Conservation (phyloP, 2,888 invertebrate species). For the Seladonia tumulorum region DNA sequence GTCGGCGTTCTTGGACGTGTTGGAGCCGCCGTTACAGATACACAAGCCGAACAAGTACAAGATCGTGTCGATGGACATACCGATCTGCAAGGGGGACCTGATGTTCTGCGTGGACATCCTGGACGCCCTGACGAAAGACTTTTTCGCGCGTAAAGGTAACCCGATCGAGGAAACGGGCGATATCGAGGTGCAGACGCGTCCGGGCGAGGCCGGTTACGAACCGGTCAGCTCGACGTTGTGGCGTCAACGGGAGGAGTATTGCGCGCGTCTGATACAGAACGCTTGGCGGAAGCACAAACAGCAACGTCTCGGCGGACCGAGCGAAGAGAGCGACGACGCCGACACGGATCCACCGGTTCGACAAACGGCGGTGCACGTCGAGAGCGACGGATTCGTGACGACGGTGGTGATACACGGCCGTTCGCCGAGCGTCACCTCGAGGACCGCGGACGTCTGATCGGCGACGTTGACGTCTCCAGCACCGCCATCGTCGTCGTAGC, state of each 20-base stretch:
- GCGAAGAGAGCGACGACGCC: slow-evolving; percentile 85
- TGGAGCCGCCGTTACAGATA: slow-evolving; percentile 98
- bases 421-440: slow-evolving; percentile 93
- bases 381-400: slow-evolving; percentile 92
- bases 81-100: slow-evolving; percentile 98
- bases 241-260: slow-evolving; percentile 98
- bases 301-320: slow-evolving; percentile 87
- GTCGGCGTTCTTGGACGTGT: slow-evolving; percentile 97
- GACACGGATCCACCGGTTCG: slow-evolving; percentile 84
- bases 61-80: slow-evolving; percentile 99
- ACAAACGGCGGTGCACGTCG: slow-evolving; percentile 94
- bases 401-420: slow-evolving; percentile 96
- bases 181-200: slow-evolving; percentile 93
- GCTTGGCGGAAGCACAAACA: slow-evolving; percentile 96
- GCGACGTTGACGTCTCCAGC: slow-evolving; percentile 70
- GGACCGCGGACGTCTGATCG: slow-evolving; percentile 94
- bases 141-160: slow-evolving; percentile 98
- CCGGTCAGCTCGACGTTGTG: slow-evolving; percentile 97
- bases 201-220: slow-evolving; percentile 95
- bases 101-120: slow-evolving; percentile 99
- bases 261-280: slow-evolving; percentile 97
- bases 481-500: slow-evolving; percentile 52
- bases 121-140: slow-evolving; percentile 99
- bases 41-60: slow-evolving; percentile 99
- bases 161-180: slow-evolving; percentile 97